Base-by-base conservation (phyloP, 2,113 vertebrate species). In the Oreotrochilus melanogaster region DNA sequence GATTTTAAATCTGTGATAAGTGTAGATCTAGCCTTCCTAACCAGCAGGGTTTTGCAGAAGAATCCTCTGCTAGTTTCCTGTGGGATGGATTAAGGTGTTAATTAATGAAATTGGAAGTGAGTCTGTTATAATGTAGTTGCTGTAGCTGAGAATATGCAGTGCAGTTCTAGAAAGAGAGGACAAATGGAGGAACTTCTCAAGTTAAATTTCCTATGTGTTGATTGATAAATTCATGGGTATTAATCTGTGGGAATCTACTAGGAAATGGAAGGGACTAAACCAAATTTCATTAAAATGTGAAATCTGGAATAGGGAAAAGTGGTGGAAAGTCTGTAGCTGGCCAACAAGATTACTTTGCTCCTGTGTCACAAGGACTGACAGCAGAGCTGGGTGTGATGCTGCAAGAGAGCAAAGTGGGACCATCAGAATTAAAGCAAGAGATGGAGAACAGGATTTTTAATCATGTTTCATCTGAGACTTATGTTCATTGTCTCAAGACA, bases 401-500 rank as follows among this genome's bases (percentile, higher is more conserved):
- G 87, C 43, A 43, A 31, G 82, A 92, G 51, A 67, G 51, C 57
- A 61, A 61, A 79, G 56, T 16, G 66, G 45, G 45, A 69, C 45
- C 13, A 3, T 87, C 56, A 11, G 61, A 78, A 81, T 61, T 92
- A 71, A 83, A 93, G 57, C 27, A 62, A 8, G 53, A 93, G 53
- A 18, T 65, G 71, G 39, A 78, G 72, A 78, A 24, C 35, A 81
- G 57, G 33, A 42, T 69, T 93, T 89, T 78, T 94, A 90, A 86
- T 94, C 8, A 0, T 45, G 58, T 75, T 96, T 96, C 69, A 75
- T 81, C n/a, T 74, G 90, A 81, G 88, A 72, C 15, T 27, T 86
- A 64, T 84, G 88, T 90, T 97, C 94, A 88, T 93, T 94, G 94
- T 95, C 93, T 96, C 82, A 95, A 93, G 92, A 39, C 51, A 92